Conservation (phyloP, 1,140 invertebrate species). For the Cherax destructor region DNA sequence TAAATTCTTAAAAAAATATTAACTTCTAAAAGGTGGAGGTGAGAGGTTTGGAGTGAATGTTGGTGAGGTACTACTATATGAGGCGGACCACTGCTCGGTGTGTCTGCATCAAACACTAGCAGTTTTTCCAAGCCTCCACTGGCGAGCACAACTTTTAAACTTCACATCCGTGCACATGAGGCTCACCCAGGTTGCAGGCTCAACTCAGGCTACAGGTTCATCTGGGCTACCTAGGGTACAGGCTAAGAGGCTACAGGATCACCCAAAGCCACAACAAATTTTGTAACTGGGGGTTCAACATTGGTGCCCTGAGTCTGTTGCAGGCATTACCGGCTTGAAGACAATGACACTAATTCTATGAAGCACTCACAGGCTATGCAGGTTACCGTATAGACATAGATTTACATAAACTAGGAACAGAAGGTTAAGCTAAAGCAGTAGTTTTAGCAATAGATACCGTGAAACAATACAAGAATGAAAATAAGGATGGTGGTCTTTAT, state of each 20-base stretch:
- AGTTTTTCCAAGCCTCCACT: not conserved
- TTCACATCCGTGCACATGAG: not conserved
- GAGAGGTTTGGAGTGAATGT: too few species aligned
- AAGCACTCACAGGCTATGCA: too few species aligned
- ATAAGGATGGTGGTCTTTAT: too few species aligned
- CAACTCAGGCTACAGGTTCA: not conserved
- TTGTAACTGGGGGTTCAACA: too few species aligned
- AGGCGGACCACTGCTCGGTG: too few species aligned
- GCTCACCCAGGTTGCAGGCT: not conserved
- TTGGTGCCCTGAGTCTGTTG: too few species aligned
- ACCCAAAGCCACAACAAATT: not conserved
- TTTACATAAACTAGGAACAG: not conserved
- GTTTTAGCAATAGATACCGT: not conserved
- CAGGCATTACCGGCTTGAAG: too few species aligned
- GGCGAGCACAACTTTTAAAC: not conserved
- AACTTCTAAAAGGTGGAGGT: too few species aligned
- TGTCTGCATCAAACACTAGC: not conserved
- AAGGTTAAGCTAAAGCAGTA: not conserved
- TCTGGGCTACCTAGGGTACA: not conserved
- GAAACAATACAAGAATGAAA: not conserved
- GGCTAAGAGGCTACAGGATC: not conserved
- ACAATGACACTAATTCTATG: too few species aligned
- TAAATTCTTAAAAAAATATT: too few species aligned
- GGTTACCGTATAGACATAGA: too few species aligned
- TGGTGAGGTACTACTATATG: too few species aligned